A percentile compares a stretch with the other conserved stretches of the same genome.
Evolutionary conservation across 2,888 invertebrate genomes (phyloP).

Genomic region (Gryllus longicercus): DNA sequence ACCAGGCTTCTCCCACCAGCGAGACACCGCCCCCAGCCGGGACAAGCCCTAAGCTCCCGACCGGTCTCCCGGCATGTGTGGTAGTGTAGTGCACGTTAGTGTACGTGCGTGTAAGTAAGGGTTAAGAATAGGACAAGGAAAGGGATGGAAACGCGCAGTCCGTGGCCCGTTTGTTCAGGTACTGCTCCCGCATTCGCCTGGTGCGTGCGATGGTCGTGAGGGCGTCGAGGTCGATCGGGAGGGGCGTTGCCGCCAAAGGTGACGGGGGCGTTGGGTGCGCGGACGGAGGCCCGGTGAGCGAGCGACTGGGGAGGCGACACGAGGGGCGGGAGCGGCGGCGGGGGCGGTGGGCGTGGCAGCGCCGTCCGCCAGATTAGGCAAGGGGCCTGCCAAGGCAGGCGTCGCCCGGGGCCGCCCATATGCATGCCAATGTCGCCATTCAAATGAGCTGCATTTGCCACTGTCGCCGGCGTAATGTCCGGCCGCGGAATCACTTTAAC

Average conservation of each 20-base stretch:
- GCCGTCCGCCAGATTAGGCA: neutral
- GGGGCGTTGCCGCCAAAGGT: neutral
- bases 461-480: constrained; percentile 8
- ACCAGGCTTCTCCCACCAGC: too few species aligned
- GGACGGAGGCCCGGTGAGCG: neutral
- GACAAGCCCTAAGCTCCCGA: too few species aligned
- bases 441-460: constrained; percentile 17
- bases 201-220: neutral
- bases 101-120: too few species aligned
- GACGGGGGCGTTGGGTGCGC: neutral
- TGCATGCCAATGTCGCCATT: constrained; percentile 5
- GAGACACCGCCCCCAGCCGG: too few species aligned
- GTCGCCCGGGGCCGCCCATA: neutral
- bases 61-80: too few species aligned
- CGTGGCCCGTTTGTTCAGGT: too few species aligned
- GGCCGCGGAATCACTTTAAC: constrained; percentile 10
- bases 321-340: neutral
- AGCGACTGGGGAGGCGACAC: neutral
- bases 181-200: too few species aligned
- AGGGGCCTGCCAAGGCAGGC: neutral
- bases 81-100: too few species aligned
- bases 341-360: neutral
- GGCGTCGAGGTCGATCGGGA: neutral
- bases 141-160: too few species aligned
- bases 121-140: too few species aligned